These are phyloP conservation scores for Trogon melanurus DNA, from an alignment of 2,113 vertebrate genomes.

Conservation along the genomic window DNA sequence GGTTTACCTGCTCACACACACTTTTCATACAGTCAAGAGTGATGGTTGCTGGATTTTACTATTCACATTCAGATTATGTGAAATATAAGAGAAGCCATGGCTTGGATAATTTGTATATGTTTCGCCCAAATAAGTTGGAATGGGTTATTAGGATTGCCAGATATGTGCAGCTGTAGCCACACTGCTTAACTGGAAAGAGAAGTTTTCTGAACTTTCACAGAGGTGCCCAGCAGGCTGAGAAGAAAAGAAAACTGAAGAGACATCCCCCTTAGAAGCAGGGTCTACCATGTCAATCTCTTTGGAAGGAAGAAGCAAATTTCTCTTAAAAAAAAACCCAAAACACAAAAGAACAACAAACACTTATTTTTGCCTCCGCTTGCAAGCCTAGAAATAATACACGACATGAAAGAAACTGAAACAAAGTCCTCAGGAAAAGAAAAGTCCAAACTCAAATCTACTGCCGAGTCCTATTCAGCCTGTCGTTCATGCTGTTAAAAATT, in stretches of 20 bases:
- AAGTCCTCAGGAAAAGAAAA: not conserved
- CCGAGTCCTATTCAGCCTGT: not conserved
- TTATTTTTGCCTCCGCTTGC: not conserved
- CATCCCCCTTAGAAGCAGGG: not conserved
- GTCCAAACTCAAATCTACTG: not conserved
- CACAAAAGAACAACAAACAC: not conserved
- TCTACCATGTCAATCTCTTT: not conserved
- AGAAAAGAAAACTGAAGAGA: not conserved
- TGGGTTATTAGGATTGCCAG: not conserved
- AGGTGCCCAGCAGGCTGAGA: not conserved
- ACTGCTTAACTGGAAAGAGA: not conserved
- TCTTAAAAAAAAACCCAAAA: not conserved
- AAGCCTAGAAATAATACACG: not conserved
- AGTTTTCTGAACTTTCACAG: not conserved
- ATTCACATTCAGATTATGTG: not conserved
- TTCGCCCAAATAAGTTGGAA: not conserved
- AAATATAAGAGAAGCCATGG: not conserved
- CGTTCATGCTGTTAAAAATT: not conserved
- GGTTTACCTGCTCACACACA: not conserved
- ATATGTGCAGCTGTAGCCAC: not conserved
- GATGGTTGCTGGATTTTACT: not conserved
- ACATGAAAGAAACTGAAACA: constrained; percentile 5
- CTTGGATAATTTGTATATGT: not conserved
- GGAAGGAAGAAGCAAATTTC: not conserved
- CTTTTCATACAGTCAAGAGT: not conserved